Evolutionary conservation across 2,888 invertebrate genomes (phyloP).

Genomic region (Macrostomum cliftonense): DNA sequence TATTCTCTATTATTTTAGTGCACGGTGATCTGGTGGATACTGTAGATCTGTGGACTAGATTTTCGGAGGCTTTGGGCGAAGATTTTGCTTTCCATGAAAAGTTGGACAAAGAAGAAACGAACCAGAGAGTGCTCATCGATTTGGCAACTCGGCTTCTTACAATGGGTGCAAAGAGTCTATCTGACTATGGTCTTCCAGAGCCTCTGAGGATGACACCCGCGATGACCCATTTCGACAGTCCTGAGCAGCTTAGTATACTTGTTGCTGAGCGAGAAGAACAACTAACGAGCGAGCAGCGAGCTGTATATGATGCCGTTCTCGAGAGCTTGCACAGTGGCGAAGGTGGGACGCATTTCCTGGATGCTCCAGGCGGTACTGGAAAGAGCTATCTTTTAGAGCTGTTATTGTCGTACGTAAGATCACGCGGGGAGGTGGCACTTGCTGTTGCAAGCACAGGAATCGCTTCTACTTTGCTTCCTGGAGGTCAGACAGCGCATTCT

Average conservation of each 20-base stretch:
- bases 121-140: too few relatives aligned
- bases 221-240: too few relatives aligned
- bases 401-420: constrained; percentile 16
- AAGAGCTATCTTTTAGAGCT: constrained; percentile 7
- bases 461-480: constrained; percentile 34
- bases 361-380: constrained; percentile 38
- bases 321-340: not conserved
- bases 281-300: not conserved
- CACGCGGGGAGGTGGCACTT: constrained; percentile 23
- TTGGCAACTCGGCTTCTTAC: too few relatives aligned
- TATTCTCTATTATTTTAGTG: constrained; percentile 15
- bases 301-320: constrained; percentile 1
- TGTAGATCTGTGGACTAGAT: constrained; percentile 15
- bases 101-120: too few relatives aligned
- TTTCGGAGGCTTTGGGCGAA: constrained; percentile 3
- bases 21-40: constrained; percentile 13
- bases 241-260: too few relatives aligned
- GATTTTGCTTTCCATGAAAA: too few relatives aligned
- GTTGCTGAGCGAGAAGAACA: too few relatives aligned
- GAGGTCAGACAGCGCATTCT: constrained; percentile 17
- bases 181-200: too few relatives aligned
- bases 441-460: constrained; percentile 38
- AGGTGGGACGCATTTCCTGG: constrained; percentile 26
- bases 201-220: too few relatives aligned
- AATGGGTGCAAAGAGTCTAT: too few relatives aligned